Evolutionary conservation across 2,797 vertebrate genomes (phyloP).

Genomic region (Ficedula albicollis): DNA sequence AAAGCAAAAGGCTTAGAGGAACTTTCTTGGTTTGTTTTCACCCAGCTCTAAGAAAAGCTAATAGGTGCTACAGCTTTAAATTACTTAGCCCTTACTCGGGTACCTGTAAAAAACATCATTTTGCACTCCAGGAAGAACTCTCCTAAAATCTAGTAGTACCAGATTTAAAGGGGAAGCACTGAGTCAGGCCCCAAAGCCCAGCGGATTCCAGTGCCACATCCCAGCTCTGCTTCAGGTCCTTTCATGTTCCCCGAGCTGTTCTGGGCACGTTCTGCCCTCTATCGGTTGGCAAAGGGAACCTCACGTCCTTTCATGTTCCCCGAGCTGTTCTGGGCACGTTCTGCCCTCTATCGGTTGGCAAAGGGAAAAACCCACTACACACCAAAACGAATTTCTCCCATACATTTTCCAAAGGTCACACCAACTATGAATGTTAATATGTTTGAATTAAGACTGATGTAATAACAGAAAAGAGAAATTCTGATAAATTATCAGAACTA

Average conservation of each 20-base stretch:
- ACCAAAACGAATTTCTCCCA: not conserved
- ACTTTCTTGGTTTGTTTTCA: not conserved
- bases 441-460: not conserved
- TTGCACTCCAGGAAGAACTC: not conserved
- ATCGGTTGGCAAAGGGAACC: not conserved
- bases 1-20: slow-evolving; percentile 13
- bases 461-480: not conserved
- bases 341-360: not conserved
- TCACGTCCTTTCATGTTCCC: fast-evolving
- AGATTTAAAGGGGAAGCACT: not conserved
- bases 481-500: not conserved
- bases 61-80: not conserved
- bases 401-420: not conserved
- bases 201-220: not conserved
- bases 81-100: not conserved
- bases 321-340: not conserved
- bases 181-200: not conserved
- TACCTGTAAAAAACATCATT: not conserved
- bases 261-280: not conserved
- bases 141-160: not conserved
- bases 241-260: fast-evolving
- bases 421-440: not conserved
- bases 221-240: not conserved
- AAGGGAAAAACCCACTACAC: not conserved
- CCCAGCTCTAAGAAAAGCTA: not conserved